Evolutionary conservation across 2,888 invertebrate species (phyloP).

Genomic region (Ectropis crepuscularia): DNA sequence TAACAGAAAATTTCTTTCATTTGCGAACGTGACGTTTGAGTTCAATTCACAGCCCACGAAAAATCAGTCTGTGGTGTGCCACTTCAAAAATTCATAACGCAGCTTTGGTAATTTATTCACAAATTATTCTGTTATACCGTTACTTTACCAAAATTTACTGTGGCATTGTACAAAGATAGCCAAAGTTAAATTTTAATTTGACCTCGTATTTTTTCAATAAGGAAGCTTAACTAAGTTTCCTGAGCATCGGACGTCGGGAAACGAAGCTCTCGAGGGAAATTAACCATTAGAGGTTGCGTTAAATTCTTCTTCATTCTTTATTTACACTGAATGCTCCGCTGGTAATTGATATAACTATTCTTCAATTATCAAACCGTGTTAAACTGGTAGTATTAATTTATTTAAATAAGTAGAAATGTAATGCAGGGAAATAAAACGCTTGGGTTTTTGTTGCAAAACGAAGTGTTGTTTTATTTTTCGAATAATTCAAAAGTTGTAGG

Average conservation of each 20-base stretch:
- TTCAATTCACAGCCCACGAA: too few relatives aligned
- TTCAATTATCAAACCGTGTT: conserved; percentile 37
- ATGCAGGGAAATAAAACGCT: too few relatives aligned
- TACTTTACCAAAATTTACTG: background rate
- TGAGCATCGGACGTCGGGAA: conserved; percentile 58
- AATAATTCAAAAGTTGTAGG: too few relatives aligned
- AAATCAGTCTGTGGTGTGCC: too few relatives aligned
- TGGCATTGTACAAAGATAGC: conserved; percentile 18
- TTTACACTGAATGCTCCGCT: conserved; percentile 51
- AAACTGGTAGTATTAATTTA: conserved; percentile 24
- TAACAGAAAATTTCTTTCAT: too few relatives aligned
- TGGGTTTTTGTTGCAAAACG: too few relatives aligned
- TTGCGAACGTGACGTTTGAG: too few relatives aligned
- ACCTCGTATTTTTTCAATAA: conserved; percentile 49
- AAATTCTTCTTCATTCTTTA: conserved; percentile 68
- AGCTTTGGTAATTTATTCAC: too few relatives aligned
- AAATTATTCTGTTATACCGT: background rate
- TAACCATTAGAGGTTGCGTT: conserved; percentile 73
- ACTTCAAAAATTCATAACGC: too few relatives aligned
- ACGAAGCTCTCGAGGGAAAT: conserved; percentile 75
- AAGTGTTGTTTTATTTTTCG: too few relatives aligned
- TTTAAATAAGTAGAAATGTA: background rate
- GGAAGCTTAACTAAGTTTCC: conserved; percentile 60
- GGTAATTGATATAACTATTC: conserved; percentile 41
- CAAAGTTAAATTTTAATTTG: conserved; percentile 45